These are phyloP conservation scores for Drosophila virilis DNA, from an alignment of 1,140 invertebrate genomes.

Conservation along the genomic window DNA sequence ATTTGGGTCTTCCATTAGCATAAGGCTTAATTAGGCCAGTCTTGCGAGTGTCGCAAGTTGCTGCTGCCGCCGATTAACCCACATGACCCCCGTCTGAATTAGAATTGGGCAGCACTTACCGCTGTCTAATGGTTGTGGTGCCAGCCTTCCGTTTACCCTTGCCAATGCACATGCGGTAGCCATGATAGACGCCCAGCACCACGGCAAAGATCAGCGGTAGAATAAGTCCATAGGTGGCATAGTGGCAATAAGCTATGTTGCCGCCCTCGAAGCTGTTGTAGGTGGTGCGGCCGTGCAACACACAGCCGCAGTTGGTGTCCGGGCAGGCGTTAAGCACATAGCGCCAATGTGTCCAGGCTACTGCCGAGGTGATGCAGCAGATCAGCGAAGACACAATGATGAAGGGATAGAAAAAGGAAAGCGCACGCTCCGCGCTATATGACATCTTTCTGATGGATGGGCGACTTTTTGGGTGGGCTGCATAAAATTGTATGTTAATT, in stretches of 20 bases:
- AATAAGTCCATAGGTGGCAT: slow-evolving; percentile 86
- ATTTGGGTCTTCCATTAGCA: slow-evolving; percentile 60
- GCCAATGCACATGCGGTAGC: slow-evolving; percentile 88
- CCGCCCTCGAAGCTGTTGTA: slow-evolving; percentile 88
- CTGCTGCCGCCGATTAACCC: slow-evolving; percentile 62
- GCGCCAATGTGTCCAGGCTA: slow-evolving; percentile 88
- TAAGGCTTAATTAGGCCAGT: slow-evolving; percentile 56
- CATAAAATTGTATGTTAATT: slow-evolving; percentile 10
- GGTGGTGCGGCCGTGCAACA: slow-evolving; percentile 87
- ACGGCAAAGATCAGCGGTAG: slow-evolving; percentile 86
- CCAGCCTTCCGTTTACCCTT: slow-evolving; percentile 85
- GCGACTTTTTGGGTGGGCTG: slow-evolving; percentile 16
- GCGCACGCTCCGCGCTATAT: slow-evolving; percentile 85
- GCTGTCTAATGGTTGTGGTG: slow-evolving; percentile 85
- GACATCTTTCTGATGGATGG: slow-evolving; percentile 55
- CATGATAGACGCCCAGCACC: slow-evolving; percentile 87
- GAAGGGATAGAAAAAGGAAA: slow-evolving; percentile 86
- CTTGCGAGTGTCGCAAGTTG: slow-evolving; percentile 37
- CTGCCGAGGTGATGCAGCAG: slow-evolving; percentile 86
- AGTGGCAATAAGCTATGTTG: slow-evolving; percentile 87
- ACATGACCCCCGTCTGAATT: slow-evolving; percentile 57
- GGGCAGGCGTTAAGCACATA: slow-evolving; percentile 87
- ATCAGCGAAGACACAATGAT: slow-evolving; percentile 85
- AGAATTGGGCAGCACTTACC: slow-evolving; percentile 83
- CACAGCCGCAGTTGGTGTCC: slow-evolving; percentile 88